Evolutionary conservation across 2,797 vertebrate species (phyloP).

Genomic region (Phoxinus dragarum): DNA sequence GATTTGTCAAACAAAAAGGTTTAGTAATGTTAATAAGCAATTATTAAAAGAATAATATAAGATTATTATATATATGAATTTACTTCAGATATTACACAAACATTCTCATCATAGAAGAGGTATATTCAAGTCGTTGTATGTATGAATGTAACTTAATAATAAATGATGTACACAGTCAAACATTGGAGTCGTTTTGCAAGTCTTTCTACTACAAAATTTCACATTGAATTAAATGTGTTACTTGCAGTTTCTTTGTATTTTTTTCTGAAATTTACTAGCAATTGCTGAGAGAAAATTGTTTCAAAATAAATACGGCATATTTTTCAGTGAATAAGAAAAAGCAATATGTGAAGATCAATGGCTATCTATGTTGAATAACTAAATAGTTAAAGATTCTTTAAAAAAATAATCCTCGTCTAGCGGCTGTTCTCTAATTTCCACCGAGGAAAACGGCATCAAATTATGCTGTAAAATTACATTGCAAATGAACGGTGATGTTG

Average conservation of each 20-base stretch:
- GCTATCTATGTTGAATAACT: not conserved
- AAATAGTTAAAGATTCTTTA: too few species aligned
- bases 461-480: not conserved
- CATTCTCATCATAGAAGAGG: not conserved
- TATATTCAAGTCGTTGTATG: not conserved
- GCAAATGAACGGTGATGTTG: not conserved
- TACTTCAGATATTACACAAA: not conserved
- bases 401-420: not conserved
- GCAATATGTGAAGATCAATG: not conserved
- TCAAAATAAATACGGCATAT: not conserved
- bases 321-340: not conserved
- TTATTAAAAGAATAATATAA: too few species aligned
- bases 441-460: not conserved
- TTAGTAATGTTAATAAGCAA: not conserved
- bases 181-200: not conserved
- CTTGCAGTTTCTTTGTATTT: too few species aligned
- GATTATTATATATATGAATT: not conserved
- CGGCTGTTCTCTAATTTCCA: not conserved
- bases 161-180: not conserved
- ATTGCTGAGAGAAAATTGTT: not conserved
- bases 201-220: too few species aligned
- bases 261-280: not conserved
- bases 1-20: not conserved
- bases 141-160: not conserved
- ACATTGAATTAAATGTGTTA: not conserved